phyloP scores from a whole-genome alignment of 2,113 vertebrate species.

The Abramis brama region DNA sequence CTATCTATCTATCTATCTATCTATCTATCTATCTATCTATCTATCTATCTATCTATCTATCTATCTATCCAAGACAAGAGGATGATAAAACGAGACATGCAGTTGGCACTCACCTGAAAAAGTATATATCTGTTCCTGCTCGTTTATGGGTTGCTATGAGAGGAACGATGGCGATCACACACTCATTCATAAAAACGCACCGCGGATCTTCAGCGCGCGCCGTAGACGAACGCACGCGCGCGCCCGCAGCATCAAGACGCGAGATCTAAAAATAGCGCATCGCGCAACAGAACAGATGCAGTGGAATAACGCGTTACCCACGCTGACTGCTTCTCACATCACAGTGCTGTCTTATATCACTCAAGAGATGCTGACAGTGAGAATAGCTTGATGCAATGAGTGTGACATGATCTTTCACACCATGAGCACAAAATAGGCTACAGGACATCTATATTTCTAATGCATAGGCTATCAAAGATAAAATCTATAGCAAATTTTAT shows the following conservation, averaged over 20 bases:
- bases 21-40: not conserved
- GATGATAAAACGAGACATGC: not conserved
- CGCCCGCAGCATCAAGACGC: not conserved
- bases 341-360: not conserved
- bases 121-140: not conserved
- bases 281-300: conserved; percentile 38
- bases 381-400: not conserved
- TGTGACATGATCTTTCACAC: not conserved
- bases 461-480: not conserved
- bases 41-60: not conserved
- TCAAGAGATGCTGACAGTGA: not conserved
- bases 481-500: not conserved
- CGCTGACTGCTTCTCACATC: not conserved
- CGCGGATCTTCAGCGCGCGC: not conserved
- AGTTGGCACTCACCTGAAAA: not conserved
- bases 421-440: not conserved
- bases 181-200: conserved; percentile 34
- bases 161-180: conserved; percentile 12
- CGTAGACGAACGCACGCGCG: not conserved
- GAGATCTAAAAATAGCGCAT: conserved; percentile 44
- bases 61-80: not conserved
- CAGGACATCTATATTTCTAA: too few relatives aligned
- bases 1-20: conserved; percentile 8
- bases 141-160: not conserved
- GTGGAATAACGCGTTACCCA: not conserved